Percentiles rank a stretch among this genome's conserved stretches.
Conservation (phyloP, 1,140 invertebrate genomes). For the Hycleus cichorii region DNA sequence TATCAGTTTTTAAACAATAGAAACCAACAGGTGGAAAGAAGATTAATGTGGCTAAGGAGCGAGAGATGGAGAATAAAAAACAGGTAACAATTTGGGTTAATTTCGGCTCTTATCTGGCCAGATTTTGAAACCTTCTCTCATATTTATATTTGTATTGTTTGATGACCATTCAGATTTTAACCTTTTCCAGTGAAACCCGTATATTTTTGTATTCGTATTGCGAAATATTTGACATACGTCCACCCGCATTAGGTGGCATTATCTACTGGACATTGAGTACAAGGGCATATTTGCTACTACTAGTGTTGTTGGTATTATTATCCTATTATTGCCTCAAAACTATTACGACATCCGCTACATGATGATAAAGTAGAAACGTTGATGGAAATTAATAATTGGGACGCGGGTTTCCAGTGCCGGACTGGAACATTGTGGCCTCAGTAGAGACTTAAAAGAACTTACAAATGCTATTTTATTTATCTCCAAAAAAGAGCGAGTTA, state of each 20-base stretch:
- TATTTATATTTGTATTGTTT: conserved; percentile 1
- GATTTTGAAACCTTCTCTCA: neutral
- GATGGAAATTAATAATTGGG: too few relatives aligned
- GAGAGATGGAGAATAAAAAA: too few relatives aligned
- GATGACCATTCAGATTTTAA: neutral
- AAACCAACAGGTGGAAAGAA: too few relatives aligned
- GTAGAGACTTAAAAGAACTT: too few relatives aligned
- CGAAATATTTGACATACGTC: conserved; percentile 4
- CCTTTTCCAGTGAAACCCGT: conserved; percentile 1
- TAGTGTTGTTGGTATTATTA: neutral
- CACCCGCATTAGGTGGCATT: conserved; percentile 14
- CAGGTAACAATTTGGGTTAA: neutral
- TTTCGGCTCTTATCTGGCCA: neutral
- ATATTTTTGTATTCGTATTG: neutral
- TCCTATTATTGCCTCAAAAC: conserved; percentile 3
- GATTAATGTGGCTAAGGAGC: too few relatives aligned
- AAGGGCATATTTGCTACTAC: neutral
- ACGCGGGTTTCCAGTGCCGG: too few relatives aligned
- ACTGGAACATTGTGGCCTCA: too few relatives aligned
- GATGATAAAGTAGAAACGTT: too few relatives aligned
- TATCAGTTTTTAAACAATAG: neutral
- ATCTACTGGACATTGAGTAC: conserved; percentile 9
- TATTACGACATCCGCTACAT: conserved; percentile 1
- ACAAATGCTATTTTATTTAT: too few relatives aligned
- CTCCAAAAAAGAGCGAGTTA: too few relatives aligned